Evolutionary conservation across 2,797 vertebrate species (phyloP), one percentile per base, ranked within the genome.

Genomic region (Tamandua tetradactyla): DNA sequence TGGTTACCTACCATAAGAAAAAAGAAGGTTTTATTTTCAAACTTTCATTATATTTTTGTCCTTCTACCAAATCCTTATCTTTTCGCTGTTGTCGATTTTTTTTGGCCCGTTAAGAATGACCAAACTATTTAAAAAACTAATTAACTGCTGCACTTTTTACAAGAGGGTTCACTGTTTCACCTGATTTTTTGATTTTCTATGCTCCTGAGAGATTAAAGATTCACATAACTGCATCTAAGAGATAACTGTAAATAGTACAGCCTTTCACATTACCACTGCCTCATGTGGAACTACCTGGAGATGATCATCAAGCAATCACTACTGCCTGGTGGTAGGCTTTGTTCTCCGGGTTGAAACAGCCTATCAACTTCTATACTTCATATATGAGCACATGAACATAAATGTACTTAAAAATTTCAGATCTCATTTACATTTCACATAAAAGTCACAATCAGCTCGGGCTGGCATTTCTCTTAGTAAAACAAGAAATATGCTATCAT

Each of bases 371-470:
- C 47, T 32, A 88, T 47, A 87, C 22, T 40, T 80, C 66, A 75
- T n/a, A 80, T 5, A 81, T n/a, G 35, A 81, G 7, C 82, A 81
- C 42, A 61, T 25, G n/a, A 75, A 88, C 22, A 62, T 68, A 89
- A 91, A 94, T 27, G 44, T 55, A 61, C 12, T 79, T 74, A 55
- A 87, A 40, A 55, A 90, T 87, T 94, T 71, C 40, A 25, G 25
- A 87, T 84, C 61, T 79, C 81, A 85, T 57, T 71, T 89, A 94
- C 47, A 72, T 88, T 89, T 40, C 62, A 44, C 47, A 94, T 55
- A 59, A 5, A 90, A 71, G 22, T 55, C 57, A 81, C 75, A 87
- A 32, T 74, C 75, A 86, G 32, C 17, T 78, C 71, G 89, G 18
- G 8, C 27, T 17, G 82, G 37, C 44, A 47, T 85, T 91, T 80